A percentile compares a stretch with the other conserved stretches of the same genome.
Conservation (phyloP, 2,113 vertebrate genomes). For the Hydrolagus affinis region DNA sequence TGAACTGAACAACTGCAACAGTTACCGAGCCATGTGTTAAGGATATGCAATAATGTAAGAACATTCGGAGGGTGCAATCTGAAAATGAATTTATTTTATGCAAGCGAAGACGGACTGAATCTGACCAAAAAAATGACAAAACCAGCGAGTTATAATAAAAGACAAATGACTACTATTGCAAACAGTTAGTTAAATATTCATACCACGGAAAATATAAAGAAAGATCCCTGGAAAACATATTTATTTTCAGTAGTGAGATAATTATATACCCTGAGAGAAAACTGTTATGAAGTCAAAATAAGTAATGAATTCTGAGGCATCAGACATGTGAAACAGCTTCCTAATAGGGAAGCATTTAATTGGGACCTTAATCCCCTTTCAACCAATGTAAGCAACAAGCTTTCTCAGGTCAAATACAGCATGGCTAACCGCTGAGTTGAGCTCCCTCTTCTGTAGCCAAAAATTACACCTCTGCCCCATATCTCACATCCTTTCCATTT, state of each 20-base stretch:
- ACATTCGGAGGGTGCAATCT: neutral
- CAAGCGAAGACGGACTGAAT: neutral
- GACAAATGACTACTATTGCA: neutral
- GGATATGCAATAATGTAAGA: neutral
- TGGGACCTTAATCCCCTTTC: too few species aligned
- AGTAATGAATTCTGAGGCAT: neutral
- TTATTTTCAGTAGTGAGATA: slow-evolving; percentile 14
- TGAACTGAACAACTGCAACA: neutral
- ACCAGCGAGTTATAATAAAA: neutral
- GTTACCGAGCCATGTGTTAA: neutral
- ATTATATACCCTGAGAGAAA: neutral
- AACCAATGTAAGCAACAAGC: too few species aligned
- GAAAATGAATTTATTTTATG: neutral
- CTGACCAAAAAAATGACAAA: neutral
- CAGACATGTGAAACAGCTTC: neutral
- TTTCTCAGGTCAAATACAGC: too few species aligned
- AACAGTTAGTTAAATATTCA: neutral
- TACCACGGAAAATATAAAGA: too few species aligned
- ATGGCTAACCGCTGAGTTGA: too few species aligned
- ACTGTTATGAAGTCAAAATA: neutral
- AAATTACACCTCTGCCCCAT: too few species aligned
- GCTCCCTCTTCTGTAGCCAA: too few species aligned
- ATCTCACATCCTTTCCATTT: too few species aligned
- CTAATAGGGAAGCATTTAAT: neutral
- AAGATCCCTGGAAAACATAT: neutral